Percentiles rank a stretch among this genome's conserved stretches.
Evolutionary conservation across 2,113 vertebrate species (phyloP).

Genomic region (Pithys albifrons): DNA sequence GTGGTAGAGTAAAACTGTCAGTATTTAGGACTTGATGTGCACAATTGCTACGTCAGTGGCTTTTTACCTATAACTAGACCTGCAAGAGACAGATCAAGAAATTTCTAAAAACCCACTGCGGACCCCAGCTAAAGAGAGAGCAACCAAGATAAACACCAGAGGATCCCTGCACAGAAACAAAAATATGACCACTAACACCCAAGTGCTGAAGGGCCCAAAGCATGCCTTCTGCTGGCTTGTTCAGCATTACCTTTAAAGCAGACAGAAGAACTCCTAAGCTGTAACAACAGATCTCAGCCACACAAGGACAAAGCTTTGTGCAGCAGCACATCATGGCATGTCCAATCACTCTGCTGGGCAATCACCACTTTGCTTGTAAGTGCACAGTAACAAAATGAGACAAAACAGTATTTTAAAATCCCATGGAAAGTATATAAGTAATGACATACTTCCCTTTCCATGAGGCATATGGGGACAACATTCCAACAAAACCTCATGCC

Average conservation of each 20-base stretch:
- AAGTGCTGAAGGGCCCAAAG: background rate
- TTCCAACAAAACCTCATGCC: background rate
- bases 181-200: background rate
- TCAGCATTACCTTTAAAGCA: background rate
- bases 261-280: background rate
- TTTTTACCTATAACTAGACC: background rate
- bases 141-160: background rate
- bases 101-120: background rate
- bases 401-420: background rate
- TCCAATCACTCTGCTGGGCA: background rate
- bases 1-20: background rate
- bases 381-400: background rate
- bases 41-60: background rate
- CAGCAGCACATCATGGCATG: background rate
- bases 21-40: background rate
- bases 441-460: background rate
- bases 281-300: background rate
- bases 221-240: background rate
- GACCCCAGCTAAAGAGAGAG: background rate
- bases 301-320: background rate
- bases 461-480: background rate
- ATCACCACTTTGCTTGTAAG: background rate
- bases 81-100: background rate
- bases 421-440: background rate
- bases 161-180: background rate